Evolutionary conservation across 2,797 vertebrate genomes (phyloP).

Genomic region (Rhincodon typus): DNA sequence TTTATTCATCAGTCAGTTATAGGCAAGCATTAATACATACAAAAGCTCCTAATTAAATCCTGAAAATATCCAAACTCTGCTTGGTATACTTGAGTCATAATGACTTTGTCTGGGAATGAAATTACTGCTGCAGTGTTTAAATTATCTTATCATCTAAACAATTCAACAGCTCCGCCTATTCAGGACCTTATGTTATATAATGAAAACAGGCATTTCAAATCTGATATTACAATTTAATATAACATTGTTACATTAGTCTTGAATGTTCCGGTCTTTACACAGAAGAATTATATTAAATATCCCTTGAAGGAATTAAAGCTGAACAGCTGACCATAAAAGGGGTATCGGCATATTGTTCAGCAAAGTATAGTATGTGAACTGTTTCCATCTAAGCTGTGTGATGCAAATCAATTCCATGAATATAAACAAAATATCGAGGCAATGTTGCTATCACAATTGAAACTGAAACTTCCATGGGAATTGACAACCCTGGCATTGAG

Average conservation of each 20-base stretch:
- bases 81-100: neutral
- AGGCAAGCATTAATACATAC: neutral
- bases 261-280: neutral
- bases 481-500: no score
- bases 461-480: no score
- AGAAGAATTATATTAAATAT: neutral
- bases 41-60: neutral
- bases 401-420: neutral
- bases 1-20: neutral
- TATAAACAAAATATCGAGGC: neutral
- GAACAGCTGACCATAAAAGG: neutral
- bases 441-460: neutral
- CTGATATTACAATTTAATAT: neutral
- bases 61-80: neutral
- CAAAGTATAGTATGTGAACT: neutral
- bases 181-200: neutral
- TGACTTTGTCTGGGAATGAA: neutral
- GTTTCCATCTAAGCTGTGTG: neutral
- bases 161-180: neutral
- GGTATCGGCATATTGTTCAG: neutral
- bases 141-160: neutral
- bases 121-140: constrained; percentile 13
- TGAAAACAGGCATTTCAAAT: neutral
- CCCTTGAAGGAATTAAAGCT: neutral
- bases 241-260: neutral